These are phyloP conservation scores for Drosophila setifemur DNA, from an alignment of 1,140 invertebrate genomes.

Conservation along the genomic window DNA sequence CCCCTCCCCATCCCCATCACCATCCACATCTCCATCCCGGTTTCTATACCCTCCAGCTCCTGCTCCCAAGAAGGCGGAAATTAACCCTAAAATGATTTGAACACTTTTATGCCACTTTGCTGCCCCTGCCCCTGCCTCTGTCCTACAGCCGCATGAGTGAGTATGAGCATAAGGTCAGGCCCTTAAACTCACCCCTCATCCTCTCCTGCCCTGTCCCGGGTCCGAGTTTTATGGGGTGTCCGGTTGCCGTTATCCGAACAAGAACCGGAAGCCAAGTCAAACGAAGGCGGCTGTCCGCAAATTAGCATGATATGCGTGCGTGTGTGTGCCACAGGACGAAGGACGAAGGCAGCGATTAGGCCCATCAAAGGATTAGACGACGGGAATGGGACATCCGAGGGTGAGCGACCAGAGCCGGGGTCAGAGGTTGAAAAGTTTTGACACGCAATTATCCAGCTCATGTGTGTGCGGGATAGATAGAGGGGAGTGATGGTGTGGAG, in stretches of 20 bases:
- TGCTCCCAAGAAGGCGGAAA: conserved; percentile 53
- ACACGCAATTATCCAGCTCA: conserved; percentile 72
- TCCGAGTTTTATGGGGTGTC: conserved; percentile 75
- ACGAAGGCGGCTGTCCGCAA: conserved; percentile 77
- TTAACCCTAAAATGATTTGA: conserved; percentile 73
- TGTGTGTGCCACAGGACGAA: neutral
- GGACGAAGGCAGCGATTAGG: conserved; percentile 60
- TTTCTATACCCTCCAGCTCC: neutral
- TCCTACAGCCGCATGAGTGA: conserved; percentile 37
- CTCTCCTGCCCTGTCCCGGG: neutral
- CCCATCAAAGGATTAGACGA: conserved; percentile 74
- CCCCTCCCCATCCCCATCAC: neutral
- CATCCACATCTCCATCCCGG: neutral
- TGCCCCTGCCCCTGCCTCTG: neutral
- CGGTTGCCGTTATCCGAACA: conserved; percentile 57
- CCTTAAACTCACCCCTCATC: neutral
- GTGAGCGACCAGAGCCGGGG: conserved; percentile 23
- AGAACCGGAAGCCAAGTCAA: conserved; percentile 74
- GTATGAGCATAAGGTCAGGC: conserved; percentile 51
- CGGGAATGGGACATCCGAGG: conserved; percentile 17
- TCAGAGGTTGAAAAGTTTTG: conserved; percentile 76
- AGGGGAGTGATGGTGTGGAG: too few relatives aligned
- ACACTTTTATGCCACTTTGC: conserved; percentile 65
- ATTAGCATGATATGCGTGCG: conserved; percentile 66
- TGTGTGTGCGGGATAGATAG: conserved; percentile 35